Conservation (phyloP, 2,113 vertebrate species). For the Cephalopholis sonnerati region DNA sequence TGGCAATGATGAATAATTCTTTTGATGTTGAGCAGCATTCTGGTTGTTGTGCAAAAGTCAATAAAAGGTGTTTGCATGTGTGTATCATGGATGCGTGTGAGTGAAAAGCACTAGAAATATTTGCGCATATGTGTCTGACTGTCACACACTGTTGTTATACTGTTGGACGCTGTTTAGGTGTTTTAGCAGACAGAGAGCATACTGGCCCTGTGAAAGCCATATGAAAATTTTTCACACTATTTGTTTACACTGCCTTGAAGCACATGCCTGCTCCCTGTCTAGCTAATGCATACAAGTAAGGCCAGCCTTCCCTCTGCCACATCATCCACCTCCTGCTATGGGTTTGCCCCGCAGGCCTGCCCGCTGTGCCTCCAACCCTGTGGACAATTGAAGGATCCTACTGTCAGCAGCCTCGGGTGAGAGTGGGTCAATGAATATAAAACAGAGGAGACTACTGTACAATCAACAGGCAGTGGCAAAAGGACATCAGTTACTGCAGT, state of each 20-base stretch:
- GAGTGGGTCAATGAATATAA: slow-evolving; percentile 59
- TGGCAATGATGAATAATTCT: slow-evolving; percentile 79
- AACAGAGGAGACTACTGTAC: slow-evolving; percentile 23
- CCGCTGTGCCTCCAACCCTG: slow-evolving; percentile 40
- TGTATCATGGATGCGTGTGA: slow-evolving; percentile 8
- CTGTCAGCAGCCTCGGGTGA: slow-evolving; percentile 63
- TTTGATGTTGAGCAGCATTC: slow-evolving; percentile 77
- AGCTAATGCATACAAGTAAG: slow-evolving; percentile 51
- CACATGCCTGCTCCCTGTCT: slow-evolving; percentile 32
- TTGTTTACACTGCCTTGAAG: slow-evolving; percentile 65
- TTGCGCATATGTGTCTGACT: slow-evolving; percentile 35
- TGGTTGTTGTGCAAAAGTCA: slow-evolving; percentile 61
- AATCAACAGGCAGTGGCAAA: slow-evolving; percentile 38
- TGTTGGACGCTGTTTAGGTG: slow-evolving; percentile 24
- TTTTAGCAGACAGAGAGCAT: slow-evolving; percentile 45
- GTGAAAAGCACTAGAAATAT: slow-evolving; percentile 20
- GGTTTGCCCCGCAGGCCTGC: slow-evolving; percentile 60
- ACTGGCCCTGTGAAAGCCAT: slow-evolving; percentile 40
- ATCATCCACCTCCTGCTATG: slow-evolving; percentile 33
- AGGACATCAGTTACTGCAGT: slow-evolving; percentile 29
- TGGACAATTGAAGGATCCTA: slow-evolving; percentile 46
- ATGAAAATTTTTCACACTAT: slow-evolving; percentile 45
- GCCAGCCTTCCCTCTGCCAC: slow-evolving; percentile 25
- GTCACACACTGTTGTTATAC: slow-evolving; percentile 41
- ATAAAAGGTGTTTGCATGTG: slow-evolving; percentile 47